Evolutionary conservation across 2,888 invertebrate species (phyloP), one percentile per base, ranked within the genome.

Genomic region (Leucoptera coffeella): DNA sequence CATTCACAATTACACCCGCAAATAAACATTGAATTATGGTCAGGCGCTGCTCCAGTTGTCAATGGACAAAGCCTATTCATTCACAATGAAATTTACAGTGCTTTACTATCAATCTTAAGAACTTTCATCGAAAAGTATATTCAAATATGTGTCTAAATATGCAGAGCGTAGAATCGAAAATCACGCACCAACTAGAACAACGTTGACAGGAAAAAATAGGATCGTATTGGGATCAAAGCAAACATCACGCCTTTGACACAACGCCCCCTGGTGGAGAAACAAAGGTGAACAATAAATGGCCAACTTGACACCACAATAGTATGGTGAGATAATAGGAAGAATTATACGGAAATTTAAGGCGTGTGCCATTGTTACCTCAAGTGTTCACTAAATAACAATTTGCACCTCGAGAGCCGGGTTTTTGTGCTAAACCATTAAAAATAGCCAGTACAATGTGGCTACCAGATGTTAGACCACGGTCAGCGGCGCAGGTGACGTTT

Each of bases 301-400:
- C 54, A 50, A 50, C 56, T 58, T 47, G 40, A 51, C 46, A 34
- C 57, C 57, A 64, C 62, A 65, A 67, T 57, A 42, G 47, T 38
- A 30, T 41, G 40, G 42, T 53, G 53, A 67, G 52, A 65, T 59
- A 64, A 67, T 57, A 43, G 54, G 37, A 45, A 54, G 56, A 55
- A 62, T 67, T 69, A 69, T 56, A 65, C 54, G 59, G 62, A 64
- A 59, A 61, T 64, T 56, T 60, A 42, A 55, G 59, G 61, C 54
- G 57, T 54, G 54, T 48, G 44, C 55, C 39, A 50, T 65, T 67
- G 62, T 64, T 7, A 40, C 41, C 38, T 33, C 34, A 30, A 35
- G 32, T 37, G 41, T 50, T 45, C 50, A 58, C 56, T 59, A 55
- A 60, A 60, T 56, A 46, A 65, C 60, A 62, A 67, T 67, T 69